These are phyloP conservation scores for Crotalus horridus DNA, from an alignment of 2,113 vertebrate species.

Conservation along the genomic window DNA sequence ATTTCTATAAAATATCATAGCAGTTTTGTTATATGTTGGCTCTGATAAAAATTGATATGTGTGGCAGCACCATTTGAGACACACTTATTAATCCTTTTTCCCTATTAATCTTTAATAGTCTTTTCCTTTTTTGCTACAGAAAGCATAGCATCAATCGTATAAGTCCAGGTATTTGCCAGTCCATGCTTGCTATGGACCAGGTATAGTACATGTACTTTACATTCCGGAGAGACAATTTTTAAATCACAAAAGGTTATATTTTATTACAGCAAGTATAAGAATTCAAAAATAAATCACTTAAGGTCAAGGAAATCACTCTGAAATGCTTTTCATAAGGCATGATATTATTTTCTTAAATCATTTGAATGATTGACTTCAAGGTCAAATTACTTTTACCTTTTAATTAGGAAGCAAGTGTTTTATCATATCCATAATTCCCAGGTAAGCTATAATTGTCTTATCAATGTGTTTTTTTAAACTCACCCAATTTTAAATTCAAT, in stretches of 20 bases:
- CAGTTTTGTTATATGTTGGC: neutral
- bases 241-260: neutral
- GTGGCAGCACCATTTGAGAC: neutral
- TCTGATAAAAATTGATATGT: neutral
- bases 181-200: conserved; percentile 87
- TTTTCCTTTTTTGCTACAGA: conserved; percentile 69
- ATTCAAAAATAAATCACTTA: neutral
- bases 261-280: neutral
- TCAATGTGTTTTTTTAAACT: neutral
- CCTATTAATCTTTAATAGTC: neutral
- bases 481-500: neutral
- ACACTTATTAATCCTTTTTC: neutral
- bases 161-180: conserved; percentile 81
- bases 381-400: neutral
- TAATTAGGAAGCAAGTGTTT: neutral
- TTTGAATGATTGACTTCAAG: neutral
- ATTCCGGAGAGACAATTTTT: neutral
- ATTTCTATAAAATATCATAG: neutral
- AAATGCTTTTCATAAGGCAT: neutral
- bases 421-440: neutral
- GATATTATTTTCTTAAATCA: neutral
- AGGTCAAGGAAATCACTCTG: neutral
- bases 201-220: conserved; percentile 78
- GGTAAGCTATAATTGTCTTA: neutral
- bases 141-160: conserved; percentile 87